These are phyloP conservation scores for Archivesica marissinica DNA, from an alignment of 1,140 invertebrate species.

Conservation along the genomic window DNA sequence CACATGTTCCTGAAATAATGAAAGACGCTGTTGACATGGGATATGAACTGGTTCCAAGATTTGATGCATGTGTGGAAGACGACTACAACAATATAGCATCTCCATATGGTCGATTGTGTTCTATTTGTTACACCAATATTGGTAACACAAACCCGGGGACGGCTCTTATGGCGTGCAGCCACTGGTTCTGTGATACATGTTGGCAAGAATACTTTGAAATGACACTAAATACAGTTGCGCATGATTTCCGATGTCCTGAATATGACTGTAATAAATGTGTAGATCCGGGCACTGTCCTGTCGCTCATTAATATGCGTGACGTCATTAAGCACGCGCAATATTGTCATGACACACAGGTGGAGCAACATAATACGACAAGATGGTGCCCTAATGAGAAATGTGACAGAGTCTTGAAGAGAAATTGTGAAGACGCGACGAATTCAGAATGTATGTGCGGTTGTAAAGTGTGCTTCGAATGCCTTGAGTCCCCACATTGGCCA, in stretches of 20 bases:
- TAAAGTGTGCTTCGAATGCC: constrained; percentile 70
- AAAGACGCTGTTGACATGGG: constrained; percentile 12
- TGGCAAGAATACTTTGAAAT: constrained; percentile 68
- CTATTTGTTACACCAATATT: constrained; percentile 60
- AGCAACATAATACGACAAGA: constrained; percentile 39
- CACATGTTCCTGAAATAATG: background rate
- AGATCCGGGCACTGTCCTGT: constrained; percentile 63
- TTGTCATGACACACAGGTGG: constrained; percentile 49
- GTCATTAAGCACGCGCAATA: constrained; percentile 56
- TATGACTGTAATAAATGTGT: constrained; percentile 65
- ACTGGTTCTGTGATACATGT: constrained; percentile 75
- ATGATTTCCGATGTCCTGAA: constrained; percentile 65
- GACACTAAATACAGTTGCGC: constrained; percentile 12
- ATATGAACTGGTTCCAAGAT: background rate
- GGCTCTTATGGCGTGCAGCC: constrained; percentile 67
- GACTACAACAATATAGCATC: constrained; percentile 9
- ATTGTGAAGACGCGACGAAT: background rate
- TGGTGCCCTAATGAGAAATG: constrained; percentile 75
- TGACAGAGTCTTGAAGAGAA: constrained; percentile 65
- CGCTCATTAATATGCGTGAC: constrained; percentile 64
- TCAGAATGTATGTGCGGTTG: constrained; percentile 67
- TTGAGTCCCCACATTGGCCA: constrained; percentile 72
- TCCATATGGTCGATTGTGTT: constrained; percentile 59
- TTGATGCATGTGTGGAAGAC: constrained; percentile 1
- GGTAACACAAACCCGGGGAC: constrained; percentile 45